Evolutionary conservation across 2,888 invertebrate genomes (phyloP), one percentile per base, ranked within the genome.

Genomic region (Muschampia plurimacula): DNA sequence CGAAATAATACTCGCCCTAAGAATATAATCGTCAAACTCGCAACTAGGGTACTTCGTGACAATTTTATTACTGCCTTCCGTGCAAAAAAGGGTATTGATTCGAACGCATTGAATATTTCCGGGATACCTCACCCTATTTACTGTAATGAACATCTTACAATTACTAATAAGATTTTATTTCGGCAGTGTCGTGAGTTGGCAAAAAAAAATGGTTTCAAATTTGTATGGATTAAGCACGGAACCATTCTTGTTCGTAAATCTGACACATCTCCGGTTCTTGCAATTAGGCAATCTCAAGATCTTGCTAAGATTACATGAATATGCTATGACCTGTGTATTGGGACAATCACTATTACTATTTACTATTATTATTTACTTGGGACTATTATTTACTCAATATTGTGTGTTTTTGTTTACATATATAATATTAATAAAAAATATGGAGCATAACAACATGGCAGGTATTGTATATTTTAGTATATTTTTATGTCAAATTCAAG

Each of bases 41-140:
- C 7, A n/a, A 15, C 52, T 15, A 52, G 52, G 7, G 52, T 52
- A 52, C 12, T 52, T 7, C 52, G 52, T 52, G 52, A 52, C 6
- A 52, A 52, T 15, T 52, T 52, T 15, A 52, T 52, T 52, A n/a
- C 52, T 52, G 52, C 52, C 12, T 52, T 52, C 15, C 52, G 52
- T 52, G 52, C 52, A 15, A 52, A 52, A 52, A 52, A 52, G 15
- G 15, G 52, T 52, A 7, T 52, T n/a, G 52, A 52, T 7, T 52
- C 52, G 52, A 52, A 7, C 7, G 52, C 52, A 15, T 7, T 52
- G 15, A 12, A 15, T 52, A 52, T 52, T 7, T 2, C 52, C 7
- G 52, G 52, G 15, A 15, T 6, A 15, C 6, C 15, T 0, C 4
- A 2, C 3, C 52, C n/a, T 4, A 52, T 52, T 52, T 52, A 52